Base-by-base conservation (phyloP, 2,797 vertebrate genomes). In the Myripristis jacobus region DNA sequence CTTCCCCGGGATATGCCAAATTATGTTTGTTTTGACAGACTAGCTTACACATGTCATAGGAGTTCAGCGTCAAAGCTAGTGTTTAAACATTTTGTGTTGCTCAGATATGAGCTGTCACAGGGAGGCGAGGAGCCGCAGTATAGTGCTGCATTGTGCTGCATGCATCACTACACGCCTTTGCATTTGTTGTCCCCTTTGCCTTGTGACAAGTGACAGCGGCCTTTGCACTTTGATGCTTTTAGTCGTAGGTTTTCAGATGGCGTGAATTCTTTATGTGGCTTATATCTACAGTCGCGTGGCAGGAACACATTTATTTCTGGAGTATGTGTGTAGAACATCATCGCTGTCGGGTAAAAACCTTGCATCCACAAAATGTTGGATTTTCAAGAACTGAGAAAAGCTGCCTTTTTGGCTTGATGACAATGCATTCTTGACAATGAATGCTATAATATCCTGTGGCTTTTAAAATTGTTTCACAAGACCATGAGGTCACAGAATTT, bases 11-110 rank as follows among this genome's bases (percentile, higher is more conserved):
- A 73, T 72, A 22, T 19, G 48, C 54, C 57, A 55, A 61, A 80
- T 80, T 36, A 46, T 43, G 65, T 80, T 77, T 79, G 75, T 79
- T 90, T 81, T 84, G 75, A 88, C 80, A 79, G 65, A 52, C 19
- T 59, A 27, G 57, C 60, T 66, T 64, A 46, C 44, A 67, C 70
- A 54, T 64, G 81, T 74, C 66, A 64, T 2, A 13, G 19, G 21
- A 52, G 41, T 54, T 88, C 61, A 82, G 15, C 44, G 53, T 84
- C 70, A 68, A 44, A 57, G 38, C 43, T 43, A 5, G 36, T 66
- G 24, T 73, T 48, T 53, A 63, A 68, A 77, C 76, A 58, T 9
- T 47, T 52, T 15, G 4, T 22, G 51, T 25, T 41, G 5, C 27
- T 70, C 19, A 61, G 70, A 70, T 21, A 18, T 19, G 36, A 53